A percentile compares a stretch with the other conserved stretches of the same genome.
Conservation (phyloP, 2,113 vertebrate species). For the Entosphenus tridentatus region DNA sequence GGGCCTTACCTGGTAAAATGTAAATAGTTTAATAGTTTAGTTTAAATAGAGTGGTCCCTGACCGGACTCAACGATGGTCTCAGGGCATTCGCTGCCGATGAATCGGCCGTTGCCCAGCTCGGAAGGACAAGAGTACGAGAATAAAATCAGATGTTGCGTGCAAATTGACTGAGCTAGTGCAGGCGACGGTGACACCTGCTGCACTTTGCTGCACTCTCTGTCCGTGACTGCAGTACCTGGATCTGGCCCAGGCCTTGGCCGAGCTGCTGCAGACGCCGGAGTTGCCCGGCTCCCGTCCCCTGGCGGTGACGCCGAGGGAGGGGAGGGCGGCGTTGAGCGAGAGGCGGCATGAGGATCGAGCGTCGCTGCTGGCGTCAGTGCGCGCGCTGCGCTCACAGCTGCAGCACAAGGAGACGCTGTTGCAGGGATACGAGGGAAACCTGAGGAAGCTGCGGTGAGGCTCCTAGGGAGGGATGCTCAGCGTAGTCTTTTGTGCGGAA, state of each 20-base stretch:
- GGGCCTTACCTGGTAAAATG: no score
- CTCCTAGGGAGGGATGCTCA: neutral
- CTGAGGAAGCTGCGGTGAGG: slow-evolving; percentile 26
- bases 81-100: no score
- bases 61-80: no score
- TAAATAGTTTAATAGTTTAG: no score
- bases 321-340: slow-evolving; percentile 18
- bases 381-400: slow-evolving; percentile 21
- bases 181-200: no score
- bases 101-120: no score
- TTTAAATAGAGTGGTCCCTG: no score
- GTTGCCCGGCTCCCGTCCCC: slow-evolving; percentile 23
- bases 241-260: slow-evolving; percentile 22
- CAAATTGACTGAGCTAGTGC: no score
- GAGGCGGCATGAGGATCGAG: slow-evolving; percentile 21
- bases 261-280: slow-evolving; percentile 30
- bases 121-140: no score
- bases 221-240: slow-evolving; percentile 23
- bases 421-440: slow-evolving; percentile 19
- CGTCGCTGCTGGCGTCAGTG: slow-evolving; percentile 23
- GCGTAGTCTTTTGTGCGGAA: neutral
- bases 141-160: no score
- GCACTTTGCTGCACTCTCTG: no score
- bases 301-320: slow-evolving; percentile 22
- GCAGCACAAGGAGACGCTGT: slow-evolving; percentile 23